These are phyloP conservation scores for Pseudomyrmex cubaensis DNA, from an alignment of 1,140 invertebrate genomes.

Conservation along the genomic window DNA sequence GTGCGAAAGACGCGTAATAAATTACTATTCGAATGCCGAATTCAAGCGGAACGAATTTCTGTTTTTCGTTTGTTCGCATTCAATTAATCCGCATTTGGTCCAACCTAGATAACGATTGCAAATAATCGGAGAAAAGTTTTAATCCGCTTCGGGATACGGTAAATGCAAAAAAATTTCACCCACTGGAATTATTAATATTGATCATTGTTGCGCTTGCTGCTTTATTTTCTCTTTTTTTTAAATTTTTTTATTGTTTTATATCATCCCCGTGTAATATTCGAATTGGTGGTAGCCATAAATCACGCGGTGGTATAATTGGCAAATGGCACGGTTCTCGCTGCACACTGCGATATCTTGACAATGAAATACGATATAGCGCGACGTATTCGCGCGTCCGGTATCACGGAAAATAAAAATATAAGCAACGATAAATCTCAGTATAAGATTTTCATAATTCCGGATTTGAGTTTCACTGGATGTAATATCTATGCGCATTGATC, in stretches of 20 bases:
- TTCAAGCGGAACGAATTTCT: background rate
- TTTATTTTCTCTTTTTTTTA: background rate
- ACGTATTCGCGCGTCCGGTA: background rate
- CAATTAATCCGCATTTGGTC: constrained; percentile 5
- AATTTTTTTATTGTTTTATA: background rate
- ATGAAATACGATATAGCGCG: constrained; percentile 30
- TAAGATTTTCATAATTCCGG: constrained; percentile 18
- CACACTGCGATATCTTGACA: constrained; percentile 26
- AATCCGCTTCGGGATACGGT: too few relatives aligned
- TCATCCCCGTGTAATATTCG: background rate
- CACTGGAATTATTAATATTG: background rate
- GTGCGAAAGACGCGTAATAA: constrained; percentile 11
- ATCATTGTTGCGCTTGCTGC: background rate
- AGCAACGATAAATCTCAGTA: constrained; percentile 12
- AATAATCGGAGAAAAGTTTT: background rate
- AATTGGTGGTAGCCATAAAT: background rate
- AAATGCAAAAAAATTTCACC: too few relatives aligned
- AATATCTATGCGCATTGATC: background rate
- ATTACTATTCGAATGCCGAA: constrained; percentile 41
- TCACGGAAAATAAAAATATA: constrained; percentile 22
- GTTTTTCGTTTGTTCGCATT: constrained; percentile 5
- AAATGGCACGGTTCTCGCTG: constrained; percentile 28
- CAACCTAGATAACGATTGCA: constrained; percentile 8
- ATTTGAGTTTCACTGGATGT: background rate
- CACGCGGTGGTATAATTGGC: background rate